Evolutionary conservation across 2,888 invertebrate genomes (phyloP), one percentile per base, ranked within the genome.

Genomic region (Dascillus cervinus): DNA sequence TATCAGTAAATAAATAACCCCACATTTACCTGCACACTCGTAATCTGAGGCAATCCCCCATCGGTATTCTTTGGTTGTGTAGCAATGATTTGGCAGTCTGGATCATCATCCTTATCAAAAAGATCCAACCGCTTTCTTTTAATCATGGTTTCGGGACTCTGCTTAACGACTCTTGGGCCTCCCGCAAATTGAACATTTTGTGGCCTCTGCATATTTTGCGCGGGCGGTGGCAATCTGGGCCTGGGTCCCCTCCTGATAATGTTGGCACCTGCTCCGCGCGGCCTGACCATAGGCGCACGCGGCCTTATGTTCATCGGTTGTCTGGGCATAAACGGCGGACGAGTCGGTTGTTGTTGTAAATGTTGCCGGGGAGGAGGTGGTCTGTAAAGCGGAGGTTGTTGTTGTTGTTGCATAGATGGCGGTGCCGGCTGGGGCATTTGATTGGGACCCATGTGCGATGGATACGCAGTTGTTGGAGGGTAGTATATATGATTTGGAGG

Each of bases 21-120:
- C n/a, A n/a, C n/a, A n/a, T n/a, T 52, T 39, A 82, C 81, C 64
- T 83, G 81, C 15, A 84, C 79, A 52, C 79, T 83, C 38, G 80
- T 77, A 36, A 84, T 84, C 53, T 82, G 71, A 0, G 83, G 84
- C 34, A 82, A 55, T 1, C 62, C 62, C 2, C 56, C 56, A 31
- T 81, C 80, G 1, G 79, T 80, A 23, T 78, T 75, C 46, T 82
- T 75, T 39, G 79, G 80, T 54, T 82, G 82, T 64, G 82, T 75
- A 2, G 81, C 75, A 59, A 83, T 79, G 8, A 82, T 79, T 51
- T 82, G 79, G 52, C 82, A 82, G 50, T 83, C 82, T 21, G 81
- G 79, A 46, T 81, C 81, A 45, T 81, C 81, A 38, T 82, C 78
- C 53, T 77, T 74, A 29, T 78, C 77, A 12, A 82, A 53, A 52